A percentile compares a stretch with the other conserved stretches of the same genome.
phyloP scores from a whole-genome alignment of 2,113 vertebrate species.

The Phoxinus phoxinus region DNA sequence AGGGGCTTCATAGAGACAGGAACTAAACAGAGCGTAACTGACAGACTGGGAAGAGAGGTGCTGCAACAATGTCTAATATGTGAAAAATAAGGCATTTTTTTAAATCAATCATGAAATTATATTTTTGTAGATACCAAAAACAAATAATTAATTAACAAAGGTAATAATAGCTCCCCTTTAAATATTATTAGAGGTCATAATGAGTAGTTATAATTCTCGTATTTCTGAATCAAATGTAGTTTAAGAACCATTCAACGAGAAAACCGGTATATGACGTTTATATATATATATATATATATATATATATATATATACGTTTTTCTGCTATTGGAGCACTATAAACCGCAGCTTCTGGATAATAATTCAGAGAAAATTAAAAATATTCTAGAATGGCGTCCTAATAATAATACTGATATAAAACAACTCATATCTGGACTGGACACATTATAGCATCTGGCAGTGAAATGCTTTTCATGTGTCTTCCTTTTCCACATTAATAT shows the following conservation, averaged over 20 bases:
- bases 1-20: no score
- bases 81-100: no score
- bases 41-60: no score
- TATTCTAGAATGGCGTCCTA: not conserved
- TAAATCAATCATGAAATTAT: no score
- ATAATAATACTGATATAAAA: constrained; percentile 55
- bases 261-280: not conserved
- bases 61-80: no score
- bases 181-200: not conserved
- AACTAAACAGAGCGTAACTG: no score
- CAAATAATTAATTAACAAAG: no score
- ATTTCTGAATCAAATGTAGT: not conserved
- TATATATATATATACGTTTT: no score
- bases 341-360: not conserved
- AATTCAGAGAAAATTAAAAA: not conserved
- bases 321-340: not conserved
- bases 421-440: no score
- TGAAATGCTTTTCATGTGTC: constrained; percentile 63
- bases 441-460: not conserved
- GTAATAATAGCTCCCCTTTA: not conserved
- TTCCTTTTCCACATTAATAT: constrained; percentile 49
- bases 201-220: not conserved
- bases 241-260: not conserved
- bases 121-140: no score
- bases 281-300: no score